Conservation (phyloP, 30 jellyfish, hydroid and myxozoan species). For the Catostylus mosaicus region DNA sequence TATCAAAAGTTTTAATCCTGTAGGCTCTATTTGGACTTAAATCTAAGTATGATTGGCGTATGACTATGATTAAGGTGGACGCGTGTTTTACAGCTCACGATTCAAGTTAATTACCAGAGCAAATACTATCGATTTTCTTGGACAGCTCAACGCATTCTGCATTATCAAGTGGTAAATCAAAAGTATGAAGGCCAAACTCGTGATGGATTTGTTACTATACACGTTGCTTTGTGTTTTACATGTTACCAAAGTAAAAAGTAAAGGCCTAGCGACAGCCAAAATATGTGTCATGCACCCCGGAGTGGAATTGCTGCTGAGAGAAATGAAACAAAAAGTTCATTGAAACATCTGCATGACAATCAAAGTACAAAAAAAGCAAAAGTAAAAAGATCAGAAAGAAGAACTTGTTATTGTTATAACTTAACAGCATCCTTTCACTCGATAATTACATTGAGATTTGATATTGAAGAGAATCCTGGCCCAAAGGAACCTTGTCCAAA, state of each 20-base stretch:
- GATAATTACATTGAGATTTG: conserved; percentile 5
- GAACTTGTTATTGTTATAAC: conserved; percentile 16
- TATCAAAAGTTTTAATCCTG: too few species aligned
- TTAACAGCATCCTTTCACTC: conserved; percentile 26
- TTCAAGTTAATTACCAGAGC: conserved; percentile 21
- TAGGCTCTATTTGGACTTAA: too few species aligned
- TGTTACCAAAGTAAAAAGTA: conserved; percentile 19
- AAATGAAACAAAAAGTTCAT: conserved; percentile 22
- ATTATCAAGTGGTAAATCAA: too few species aligned
- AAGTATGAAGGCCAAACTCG: not conserved
- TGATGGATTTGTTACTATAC: not conserved
- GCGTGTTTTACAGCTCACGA: conserved; percentile 37
- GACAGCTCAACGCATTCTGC: conserved; percentile 44
- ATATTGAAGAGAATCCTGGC: conserved; percentile 58
- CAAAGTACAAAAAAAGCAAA: conserved; percentile 15
- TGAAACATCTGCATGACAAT: conserved; percentile 16
- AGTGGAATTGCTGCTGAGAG: conserved; percentile 39
- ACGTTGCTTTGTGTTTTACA: conserved; percentile 30
- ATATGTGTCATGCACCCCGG: conserved; percentile 14
- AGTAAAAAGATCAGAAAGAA: conserved; percentile 39
- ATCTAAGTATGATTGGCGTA: too few species aligned
- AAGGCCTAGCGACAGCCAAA: conserved; percentile 26
- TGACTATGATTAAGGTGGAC: too few species aligned
- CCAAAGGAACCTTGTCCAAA: conserved; percentile 39
- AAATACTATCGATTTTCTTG: conserved; percentile 32